These are phyloP conservation scores for Myotis planiceps DNA, from an alignment of 2,797 vertebrate genomes.

Conservation along the genomic window DNA sequence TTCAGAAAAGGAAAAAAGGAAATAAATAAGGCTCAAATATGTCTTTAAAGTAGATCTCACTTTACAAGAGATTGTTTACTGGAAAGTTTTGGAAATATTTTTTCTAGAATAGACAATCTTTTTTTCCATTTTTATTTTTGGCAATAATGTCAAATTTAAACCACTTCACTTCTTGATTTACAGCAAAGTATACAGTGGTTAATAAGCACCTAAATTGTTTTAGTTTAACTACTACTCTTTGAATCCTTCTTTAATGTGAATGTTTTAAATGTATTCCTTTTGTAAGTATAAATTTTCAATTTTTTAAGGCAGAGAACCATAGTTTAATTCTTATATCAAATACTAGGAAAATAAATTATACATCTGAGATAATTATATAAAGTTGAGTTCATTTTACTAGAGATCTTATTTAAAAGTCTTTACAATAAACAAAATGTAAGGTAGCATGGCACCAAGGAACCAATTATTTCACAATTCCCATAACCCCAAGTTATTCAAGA, in stretches of 20 bases:
- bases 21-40: not conserved
- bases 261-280: not conserved
- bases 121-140: not conserved
- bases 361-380: not conserved
- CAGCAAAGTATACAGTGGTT: not conserved
- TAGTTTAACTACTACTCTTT: not conserved
- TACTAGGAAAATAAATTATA: conserved; percentile 14
- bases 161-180: not conserved
- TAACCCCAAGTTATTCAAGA: not conserved
- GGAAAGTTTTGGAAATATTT: not conserved
- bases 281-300: not conserved
- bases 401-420: conserved; percentile 42
- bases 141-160: conserved; percentile 19
- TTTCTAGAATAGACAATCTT: not conserved
- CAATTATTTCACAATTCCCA: not conserved
- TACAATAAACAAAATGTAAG: conserved; percentile 14
- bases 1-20: not conserved
- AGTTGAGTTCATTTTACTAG: conserved; percentile 18
- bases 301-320: not conserved
- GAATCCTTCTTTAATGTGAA: not conserved
- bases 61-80: not conserved
- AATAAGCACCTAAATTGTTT: not conserved
- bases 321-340: conserved; percentile 10
- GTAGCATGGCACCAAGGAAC: not conserved
- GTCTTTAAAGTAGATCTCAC: conserved; percentile 15